Evolutionary conservation across 2,888 invertebrate species (phyloP), one percentile per base, ranked within the genome.

Genomic region (Glyphotaelius pellucidus): DNA sequence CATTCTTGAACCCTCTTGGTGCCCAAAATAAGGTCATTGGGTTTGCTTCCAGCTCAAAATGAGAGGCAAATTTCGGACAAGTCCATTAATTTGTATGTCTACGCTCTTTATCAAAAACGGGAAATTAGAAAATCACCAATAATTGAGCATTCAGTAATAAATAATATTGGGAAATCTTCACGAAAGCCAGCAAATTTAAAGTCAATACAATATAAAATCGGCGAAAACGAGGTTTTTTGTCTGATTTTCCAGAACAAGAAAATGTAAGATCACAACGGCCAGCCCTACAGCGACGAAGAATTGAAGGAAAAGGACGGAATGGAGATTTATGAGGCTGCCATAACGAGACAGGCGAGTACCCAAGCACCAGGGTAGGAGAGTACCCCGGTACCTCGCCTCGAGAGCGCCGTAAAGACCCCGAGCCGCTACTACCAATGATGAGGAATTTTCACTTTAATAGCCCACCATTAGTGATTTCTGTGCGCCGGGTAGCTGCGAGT

Each of bases 271-370:
- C 25, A 67, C 67, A 67, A 25, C 83, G 19, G 83, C 25, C 47
- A 86, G 47, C 86, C 86, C 86, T 86, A 86, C 32, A 32, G 25
- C 32, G 83, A 86, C 30, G 42, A 86, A 86, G 86, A 86, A 86
- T 42, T 32, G 92, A 52, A 92, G 81, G 90, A 92, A 84, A 90
- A 92, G 91, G 93, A 90, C 83, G 89, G 92, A 91, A 90, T 90
- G 90, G 92, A 93, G 93, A 96, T 96, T 96, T 96, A 96, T 95
- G 96, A 96, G 94, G 95, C 94, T 94, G 94, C 95, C 95, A 95
- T 96, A 96, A 96, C 96, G 96, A 96, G 96, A 93, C 93, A 93
- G 92, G 92, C 92, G 93, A 93, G 92, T 93, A 89, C 86, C 86
- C 31, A 30, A 15, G 31, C 25, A 81, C 31, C 31, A 31, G 93